Conservation (phyloP, 2,113 vertebrate species). For the Percopsis transmontana region DNA sequence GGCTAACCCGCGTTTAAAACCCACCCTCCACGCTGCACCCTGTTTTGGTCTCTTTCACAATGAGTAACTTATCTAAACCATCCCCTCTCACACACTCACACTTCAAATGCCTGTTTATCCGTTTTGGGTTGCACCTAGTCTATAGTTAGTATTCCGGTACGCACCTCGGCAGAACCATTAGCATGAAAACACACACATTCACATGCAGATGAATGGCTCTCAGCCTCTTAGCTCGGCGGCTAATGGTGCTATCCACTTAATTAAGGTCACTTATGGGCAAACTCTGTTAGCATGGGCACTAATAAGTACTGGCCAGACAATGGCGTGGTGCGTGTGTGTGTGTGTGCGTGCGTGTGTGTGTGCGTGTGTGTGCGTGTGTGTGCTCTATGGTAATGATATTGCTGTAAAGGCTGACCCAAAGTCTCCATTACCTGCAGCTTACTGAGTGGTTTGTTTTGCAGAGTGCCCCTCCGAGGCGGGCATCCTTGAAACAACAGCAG, state of each 20-base stretch:
- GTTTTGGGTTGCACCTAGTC: slow-evolving; percentile 46
- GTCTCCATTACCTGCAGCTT: slow-evolving; percentile 73
- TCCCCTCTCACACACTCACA: slow-evolving; percentile 55
- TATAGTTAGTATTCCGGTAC: slow-evolving; percentile 69
- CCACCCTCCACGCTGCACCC: slow-evolving; percentile 52
- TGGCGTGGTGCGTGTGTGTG: slow-evolving; percentile 25
- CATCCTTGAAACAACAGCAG: slow-evolving; percentile 68
- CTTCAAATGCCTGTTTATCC: slow-evolving; percentile 68
- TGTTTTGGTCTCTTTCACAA: slow-evolving; percentile 71
- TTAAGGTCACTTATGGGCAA: slow-evolving; percentile 78
- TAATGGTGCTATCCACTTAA: slow-evolving; percentile 77
- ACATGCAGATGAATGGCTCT: slow-evolving; percentile 74
- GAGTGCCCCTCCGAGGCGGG: slow-evolving; percentile 68
- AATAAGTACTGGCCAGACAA: slow-evolving; percentile 71
- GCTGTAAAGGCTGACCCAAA: slow-evolving; percentile 70
- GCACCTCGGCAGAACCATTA: slow-evolving; percentile 73
- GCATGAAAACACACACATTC: slow-evolving; percentile 73
- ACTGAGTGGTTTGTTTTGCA: slow-evolving; percentile 80
- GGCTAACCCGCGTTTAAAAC: slow-evolving; percentile 68
- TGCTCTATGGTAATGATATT: slow-evolving; percentile 65
- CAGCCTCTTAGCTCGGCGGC: slow-evolving; percentile 67
- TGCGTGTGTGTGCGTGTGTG: slow-evolving; percentile 44
- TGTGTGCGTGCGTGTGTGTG: slow-evolving; percentile 19
- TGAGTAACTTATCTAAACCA: slow-evolving; percentile 77
- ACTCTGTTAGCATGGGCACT: slow-evolving; percentile 70